phyloP scores from a whole-genome alignment of 2,888 invertebrate genomes.

The Dioctria linearis region DNA sequence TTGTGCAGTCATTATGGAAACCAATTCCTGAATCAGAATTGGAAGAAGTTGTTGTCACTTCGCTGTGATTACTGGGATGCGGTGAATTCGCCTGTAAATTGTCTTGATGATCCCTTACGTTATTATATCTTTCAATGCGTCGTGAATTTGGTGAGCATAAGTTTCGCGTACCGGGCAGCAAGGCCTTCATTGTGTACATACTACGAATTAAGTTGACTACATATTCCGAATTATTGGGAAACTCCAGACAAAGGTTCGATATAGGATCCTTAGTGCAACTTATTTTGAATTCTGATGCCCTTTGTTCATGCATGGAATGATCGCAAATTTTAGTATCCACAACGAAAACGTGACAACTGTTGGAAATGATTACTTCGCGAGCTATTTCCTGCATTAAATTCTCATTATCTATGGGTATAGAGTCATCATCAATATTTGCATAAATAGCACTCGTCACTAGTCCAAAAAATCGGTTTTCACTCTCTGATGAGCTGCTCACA shows the following conservation, averaged over 20 bases:
- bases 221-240: conserved; percentile 88
- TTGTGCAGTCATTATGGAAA: conserved; percentile 89
- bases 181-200: conserved; percentile 78
- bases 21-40: conserved; percentile 97
- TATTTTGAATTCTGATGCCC: conserved; percentile 88
- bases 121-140: conserved; percentile 62
- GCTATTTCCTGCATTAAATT: conserved; percentile 57
- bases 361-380: conserved; percentile 77
- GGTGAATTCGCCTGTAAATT: conserved; percentile 79
- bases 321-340: conserved; percentile 89
- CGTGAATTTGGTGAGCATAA: conserved; percentile 48
- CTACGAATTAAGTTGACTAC: conserved; percentile 81
- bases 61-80: conserved; percentile 87
- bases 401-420: conserved; percentile 49
- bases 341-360: conserved; percentile 96
- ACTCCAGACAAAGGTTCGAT: conserved; percentile 87
- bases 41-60: conserved; percentile 86
- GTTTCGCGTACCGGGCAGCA: conserved; percentile 63
- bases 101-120: conserved; percentile 58
- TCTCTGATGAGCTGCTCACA: conserved; percentile 91
- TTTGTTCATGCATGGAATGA: conserved; percentile 84
- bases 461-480: conserved; percentile 93
- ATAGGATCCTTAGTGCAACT: conserved; percentile 86
- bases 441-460: conserved; percentile 87
- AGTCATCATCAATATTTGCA: conserved; percentile 70